Percentiles rank a stretch among this genome's conserved stretches.
Evolutionary conservation across 2,888 invertebrate genomes (phyloP).

Genomic region (Ischnus inquisitorius): DNA sequence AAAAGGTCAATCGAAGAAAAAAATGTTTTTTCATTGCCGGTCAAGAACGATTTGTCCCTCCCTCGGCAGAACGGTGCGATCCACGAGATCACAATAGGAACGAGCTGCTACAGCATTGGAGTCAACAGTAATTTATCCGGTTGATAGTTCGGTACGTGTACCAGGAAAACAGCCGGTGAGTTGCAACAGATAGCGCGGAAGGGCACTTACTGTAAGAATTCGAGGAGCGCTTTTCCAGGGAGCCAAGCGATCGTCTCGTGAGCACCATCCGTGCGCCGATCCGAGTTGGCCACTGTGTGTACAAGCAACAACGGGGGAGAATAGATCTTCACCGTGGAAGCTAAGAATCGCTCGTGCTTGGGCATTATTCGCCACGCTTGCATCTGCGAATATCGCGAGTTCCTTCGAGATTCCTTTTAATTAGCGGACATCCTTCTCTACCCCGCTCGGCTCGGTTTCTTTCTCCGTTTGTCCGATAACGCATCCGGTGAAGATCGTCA

Average conservation of each 20-base stretch:
- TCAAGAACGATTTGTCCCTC: neutral
- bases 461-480: conserved; percentile 62
- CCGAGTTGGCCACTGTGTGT: conserved; percentile 46
- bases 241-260: conserved; percentile 57
- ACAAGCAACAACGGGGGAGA: conserved; percentile 42
- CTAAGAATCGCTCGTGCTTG: conserved; percentile 57
- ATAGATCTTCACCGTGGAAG: conserved; percentile 63
- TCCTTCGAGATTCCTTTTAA: conserved; percentile 73
- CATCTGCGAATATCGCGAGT: conserved; percentile 67
- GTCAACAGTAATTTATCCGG: conserved; percentile 54
- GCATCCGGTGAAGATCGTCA: conserved; percentile 61
- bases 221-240: conserved; percentile 62
- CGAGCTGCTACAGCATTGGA: conserved; percentile 13
- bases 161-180: conserved; percentile 66
- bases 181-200: conserved; percentile 47
- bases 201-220: conserved; percentile 63
- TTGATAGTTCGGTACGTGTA: conserved; percentile 63
- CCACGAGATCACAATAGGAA: conserved; percentile 26
- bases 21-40: no score
- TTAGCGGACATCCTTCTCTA: conserved; percentile 65
- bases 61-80: conserved; percentile 32
- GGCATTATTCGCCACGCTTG: conserved; percentile 51
- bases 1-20: no score
- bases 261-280: conserved; percentile 31
- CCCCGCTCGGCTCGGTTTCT: conserved; percentile 26